Conservation (phyloP, 2,888 invertebrate genomes). For the Lordiphosa andalusiaca region DNA sequence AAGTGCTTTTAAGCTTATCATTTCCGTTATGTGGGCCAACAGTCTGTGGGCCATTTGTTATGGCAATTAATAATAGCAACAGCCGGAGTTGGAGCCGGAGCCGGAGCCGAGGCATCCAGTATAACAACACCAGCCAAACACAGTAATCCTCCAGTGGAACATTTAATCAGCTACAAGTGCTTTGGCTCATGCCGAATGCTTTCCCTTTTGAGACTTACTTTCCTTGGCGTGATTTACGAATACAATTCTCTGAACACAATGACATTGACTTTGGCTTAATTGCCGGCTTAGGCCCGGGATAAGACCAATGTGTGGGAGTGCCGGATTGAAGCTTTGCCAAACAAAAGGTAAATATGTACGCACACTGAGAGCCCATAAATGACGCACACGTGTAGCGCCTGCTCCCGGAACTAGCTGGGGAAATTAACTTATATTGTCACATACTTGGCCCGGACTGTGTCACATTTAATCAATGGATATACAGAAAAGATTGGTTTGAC, state of each 20-base stretch:
- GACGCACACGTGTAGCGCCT: slow-evolving; percentile 19
- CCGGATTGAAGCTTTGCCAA: slow-evolving; percentile 9
- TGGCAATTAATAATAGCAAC: slow-evolving; percentile 51
- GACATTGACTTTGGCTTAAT: slow-evolving; percentile 38
- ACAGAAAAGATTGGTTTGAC: background rate
- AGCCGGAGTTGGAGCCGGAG: too few species aligned
- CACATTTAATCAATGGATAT: slow-evolving; percentile 31
- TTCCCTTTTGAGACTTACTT: slow-evolving; percentile 11
- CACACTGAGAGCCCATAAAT: background rate
- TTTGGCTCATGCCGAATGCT: background rate
- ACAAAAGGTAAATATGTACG: slow-evolving; percentile 3
- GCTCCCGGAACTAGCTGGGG: slow-evolving; percentile 24
- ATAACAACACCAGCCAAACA: slow-evolving; percentile 1
- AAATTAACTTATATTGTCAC: slow-evolving; percentile 29
- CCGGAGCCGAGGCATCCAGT: too few species aligned
- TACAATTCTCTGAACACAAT: slow-evolving; percentile 12
- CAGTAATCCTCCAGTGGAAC: background rate
- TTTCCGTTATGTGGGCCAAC: slow-evolving; percentile 40
- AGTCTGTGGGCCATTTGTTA: slow-evolving; percentile 38
- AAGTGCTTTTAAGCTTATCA: slow-evolving; percentile 48
- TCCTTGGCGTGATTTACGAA: slow-evolving; percentile 13
- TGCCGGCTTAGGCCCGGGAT: slow-evolving; percentile 16
- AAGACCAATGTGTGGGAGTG: slow-evolving; percentile 19
- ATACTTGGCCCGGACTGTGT: slow-evolving; percentile 21
- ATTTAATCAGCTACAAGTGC: slow-evolving; percentile 3